Base-by-base conservation (phyloP, 1,140 invertebrate genomes). In the Trichonephila clavipes region DNA sequence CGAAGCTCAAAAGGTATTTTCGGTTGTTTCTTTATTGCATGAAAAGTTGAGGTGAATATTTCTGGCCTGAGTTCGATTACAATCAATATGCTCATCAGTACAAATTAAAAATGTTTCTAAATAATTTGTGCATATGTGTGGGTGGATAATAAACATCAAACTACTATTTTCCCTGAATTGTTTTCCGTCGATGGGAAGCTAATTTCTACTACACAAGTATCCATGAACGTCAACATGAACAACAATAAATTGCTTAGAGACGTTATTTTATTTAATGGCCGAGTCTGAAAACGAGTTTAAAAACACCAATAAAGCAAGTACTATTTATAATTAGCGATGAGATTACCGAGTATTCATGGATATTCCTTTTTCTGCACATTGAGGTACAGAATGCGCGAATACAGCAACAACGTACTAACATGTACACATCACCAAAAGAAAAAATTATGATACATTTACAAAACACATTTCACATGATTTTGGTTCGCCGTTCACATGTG, bases 381-480 rank as follows among this genome's bases (percentile, higher is more conserved):
- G 62, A 77, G 61, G 77, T 34, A 85, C 81, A 69, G 69, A 94
- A 94, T 14, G 61, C 93, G 88, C 93, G 64, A 93, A 88, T 88
- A 88, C 91, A 93, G 69, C 85, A 93, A 93, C 86, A 93, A 88
- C 86, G 61, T 69, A 88, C 92, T 93, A 89, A 93, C 93, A 94
- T 44, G 59, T 83, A 90, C 87, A 94, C 93, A 87, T 90, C 93
- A 94, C 93, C 88, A 44, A 85, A 89, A 51, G 34, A 40, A 40
- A 40, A 93, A 89, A 66, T 90, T 94, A 94, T 94, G 66, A 90
- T 90, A 94, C 88, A 94, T 51, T 90, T 94, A 94, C 59, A 94
- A 94, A 94, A 94, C 88, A 94, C 91, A 83, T 92, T 83, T 85
- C 81, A 93, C 93, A 94, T 72, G 88, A 72, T 90, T 92, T 94